phyloP scores from a whole-genome alignment of 2,113 vertebrate genomes.

The Sander lucioperca region DNA sequence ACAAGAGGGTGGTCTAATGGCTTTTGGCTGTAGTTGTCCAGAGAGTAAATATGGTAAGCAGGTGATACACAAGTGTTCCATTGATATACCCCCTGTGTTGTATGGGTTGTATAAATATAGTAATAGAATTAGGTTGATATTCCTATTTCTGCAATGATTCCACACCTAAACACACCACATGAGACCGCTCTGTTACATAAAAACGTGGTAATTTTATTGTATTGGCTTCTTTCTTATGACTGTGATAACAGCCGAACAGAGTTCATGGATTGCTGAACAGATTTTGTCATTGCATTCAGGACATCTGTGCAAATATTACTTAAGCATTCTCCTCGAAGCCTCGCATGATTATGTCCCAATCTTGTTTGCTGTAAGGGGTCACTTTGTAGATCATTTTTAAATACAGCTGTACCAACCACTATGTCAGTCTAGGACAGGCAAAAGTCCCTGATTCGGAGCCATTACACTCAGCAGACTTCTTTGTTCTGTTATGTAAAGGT shows the following conservation, averaged over 20 bases:
- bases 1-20: slow-evolving; percentile 52
- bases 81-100: not conserved
- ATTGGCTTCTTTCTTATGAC: not conserved
- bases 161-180: not conserved
- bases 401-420: slow-evolving; percentile 2
- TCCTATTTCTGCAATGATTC: slow-evolving; percentile 7
- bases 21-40: slow-evolving; percentile 37
- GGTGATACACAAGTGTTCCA: not conserved
- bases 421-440: slow-evolving; percentile 14
- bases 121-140: not conserved
- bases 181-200: not conserved
- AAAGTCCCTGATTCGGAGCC: not conserved
- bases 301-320: slow-evolving; percentile 59
- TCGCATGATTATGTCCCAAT: slow-evolving; percentile 18
- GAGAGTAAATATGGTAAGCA: not conserved
- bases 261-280: slow-evolving; percentile 34
- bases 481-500: not conserved
- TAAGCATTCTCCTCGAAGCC: slow-evolving; percentile 35
- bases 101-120: not conserved
- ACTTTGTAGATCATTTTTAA: slow-evolving; percentile 28
- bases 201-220: slow-evolving; percentile 11
- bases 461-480: not conserved
- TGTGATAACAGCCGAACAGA: slow-evolving; percentile 14
- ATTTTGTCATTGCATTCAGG: slow-evolving; percentile 35
- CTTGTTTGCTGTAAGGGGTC: slow-evolving; percentile 58